These are phyloP conservation scores for Acanthacorydalis orientalis DNA, from an alignment of 2,888 invertebrate species.

Conservation along the genomic window DNA sequence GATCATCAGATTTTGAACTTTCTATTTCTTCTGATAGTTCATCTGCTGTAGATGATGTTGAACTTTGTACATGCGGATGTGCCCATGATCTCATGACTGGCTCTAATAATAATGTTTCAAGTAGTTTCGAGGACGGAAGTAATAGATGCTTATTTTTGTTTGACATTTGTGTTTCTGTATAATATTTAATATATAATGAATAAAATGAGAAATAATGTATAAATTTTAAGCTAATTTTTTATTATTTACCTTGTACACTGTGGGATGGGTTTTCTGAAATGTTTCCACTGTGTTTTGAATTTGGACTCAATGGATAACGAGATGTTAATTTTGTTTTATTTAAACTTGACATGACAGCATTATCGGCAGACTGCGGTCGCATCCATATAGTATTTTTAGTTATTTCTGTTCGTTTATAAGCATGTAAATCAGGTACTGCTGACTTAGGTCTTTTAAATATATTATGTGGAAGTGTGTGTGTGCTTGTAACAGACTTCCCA, in stretches of 20 bases:
- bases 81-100: constrained; percentile 12
- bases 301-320: constrained; percentile 8
- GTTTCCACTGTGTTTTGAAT: neutral
- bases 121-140: constrained; percentile 18
- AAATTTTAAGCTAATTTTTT: too few species aligned
- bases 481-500: constrained; percentile 5
- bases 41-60: neutral
- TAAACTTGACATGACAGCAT: constrained; percentile 8
- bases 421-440: constrained; percentile 12
- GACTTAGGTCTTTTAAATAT: constrained; percentile 13
- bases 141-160: constrained; percentile 2
- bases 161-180: neutral
- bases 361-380: constrained; percentile 15
- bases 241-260: neutral
- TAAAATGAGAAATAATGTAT: too few species aligned
- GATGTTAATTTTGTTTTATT: constrained; percentile 12
- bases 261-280: neutral
- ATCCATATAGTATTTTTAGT: constrained; percentile 11
- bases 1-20: constrained; percentile 4
- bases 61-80: constrained; percentile 3
- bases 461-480: constrained; percentile 4
- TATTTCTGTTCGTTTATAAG: constrained; percentile 9
- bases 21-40: constrained; percentile 3
- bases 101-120: constrained; percentile 19
- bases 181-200: too few species aligned